Conservation (phyloP, 2,888 invertebrate genomes). For the Pristionchus arcanus region DNA sequence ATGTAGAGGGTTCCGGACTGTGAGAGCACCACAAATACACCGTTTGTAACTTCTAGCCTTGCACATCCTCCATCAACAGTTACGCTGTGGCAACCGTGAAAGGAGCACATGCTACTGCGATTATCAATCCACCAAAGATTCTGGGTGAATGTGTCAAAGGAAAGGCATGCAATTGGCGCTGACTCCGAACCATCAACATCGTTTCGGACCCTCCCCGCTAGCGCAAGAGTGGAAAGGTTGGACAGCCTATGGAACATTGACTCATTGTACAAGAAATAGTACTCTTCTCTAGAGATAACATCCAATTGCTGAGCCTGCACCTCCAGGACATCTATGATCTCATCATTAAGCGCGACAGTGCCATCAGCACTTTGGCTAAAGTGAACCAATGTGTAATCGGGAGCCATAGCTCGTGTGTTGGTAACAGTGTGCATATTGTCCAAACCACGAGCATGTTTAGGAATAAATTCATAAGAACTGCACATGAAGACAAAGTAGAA, state of each 20-base stretch:
- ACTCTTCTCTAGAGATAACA: neutral
- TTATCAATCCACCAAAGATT: neutral
- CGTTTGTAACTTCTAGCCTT: neutral
- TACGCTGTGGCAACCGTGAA: neutral
- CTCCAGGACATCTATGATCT: neutral
- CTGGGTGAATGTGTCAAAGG: neutral
- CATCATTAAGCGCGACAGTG: neutral
- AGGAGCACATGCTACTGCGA: neutral
- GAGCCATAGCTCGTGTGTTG: neutral
- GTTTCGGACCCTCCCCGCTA: too few relatives aligned
- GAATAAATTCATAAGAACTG: neutral
- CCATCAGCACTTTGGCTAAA: neutral
- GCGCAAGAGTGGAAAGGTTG: too few relatives aligned
- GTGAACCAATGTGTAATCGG: neutral
- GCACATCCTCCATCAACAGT: neutral
- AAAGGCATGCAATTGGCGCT: neutral
- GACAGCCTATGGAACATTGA: neutral
- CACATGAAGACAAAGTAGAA: neutral
- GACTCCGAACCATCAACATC: too few relatives aligned
- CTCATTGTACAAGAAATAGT: neutral
- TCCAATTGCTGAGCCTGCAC: neutral
- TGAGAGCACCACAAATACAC: neutral
- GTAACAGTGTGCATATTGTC: too few relatives aligned
- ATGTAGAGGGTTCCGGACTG: neutral
- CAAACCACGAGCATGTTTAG: neutral